These are phyloP conservation scores for Perdita meconis DNA, from an alignment of 2,888 invertebrate genomes.

Conservation along the genomic window DNA sequence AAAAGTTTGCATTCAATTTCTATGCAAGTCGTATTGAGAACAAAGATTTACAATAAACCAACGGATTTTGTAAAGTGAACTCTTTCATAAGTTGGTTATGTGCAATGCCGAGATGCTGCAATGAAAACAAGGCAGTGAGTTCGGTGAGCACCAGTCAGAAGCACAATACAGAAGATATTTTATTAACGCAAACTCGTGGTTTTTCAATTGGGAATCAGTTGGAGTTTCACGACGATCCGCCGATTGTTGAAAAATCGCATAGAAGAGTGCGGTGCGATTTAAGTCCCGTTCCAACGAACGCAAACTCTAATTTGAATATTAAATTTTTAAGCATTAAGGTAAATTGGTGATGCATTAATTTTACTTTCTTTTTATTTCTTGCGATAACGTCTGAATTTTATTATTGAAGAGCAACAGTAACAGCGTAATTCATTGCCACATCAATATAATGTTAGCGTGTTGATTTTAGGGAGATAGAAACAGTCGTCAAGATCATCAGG, in stretches of 20 bases:
- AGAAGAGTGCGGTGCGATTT: slow-evolving; percentile 82
- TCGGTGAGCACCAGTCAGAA: slow-evolving; percentile 80
- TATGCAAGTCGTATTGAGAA: slow-evolving; percentile 36
- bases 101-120: slow-evolving; percentile 84
- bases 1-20: slow-evolving; percentile 46
- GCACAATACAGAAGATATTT: slow-evolving; percentile 77
- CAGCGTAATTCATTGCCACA: neutral
- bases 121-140: slow-evolving; percentile 83
- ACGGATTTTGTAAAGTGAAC: slow-evolving; percentile 61
- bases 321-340: slow-evolving; percentile 82
- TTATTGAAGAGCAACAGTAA: neutral
- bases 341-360: slow-evolving; percentile 48
- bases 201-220: slow-evolving; percentile 78
- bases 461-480: slow-evolving; percentile 77
- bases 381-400: no score
- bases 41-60: slow-evolving; percentile 32
- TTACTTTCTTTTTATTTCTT: no score
- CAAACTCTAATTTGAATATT: slow-evolving; percentile 78
- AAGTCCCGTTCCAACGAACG: slow-evolving; percentile 81
- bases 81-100: slow-evolving; percentile 73
- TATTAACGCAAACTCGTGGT: slow-evolving; percentile 75
- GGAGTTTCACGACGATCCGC: slow-evolving; percentile 78
- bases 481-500: slow-evolving; percentile 79
- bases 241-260: slow-evolving; percentile 80
- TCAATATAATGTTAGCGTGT: neutral